Evolutionary conservation across 2,888 invertebrate species (phyloP), one percentile per base, ranked within the genome.

Genomic region (Caenorhabditis zanzibari): DNA sequence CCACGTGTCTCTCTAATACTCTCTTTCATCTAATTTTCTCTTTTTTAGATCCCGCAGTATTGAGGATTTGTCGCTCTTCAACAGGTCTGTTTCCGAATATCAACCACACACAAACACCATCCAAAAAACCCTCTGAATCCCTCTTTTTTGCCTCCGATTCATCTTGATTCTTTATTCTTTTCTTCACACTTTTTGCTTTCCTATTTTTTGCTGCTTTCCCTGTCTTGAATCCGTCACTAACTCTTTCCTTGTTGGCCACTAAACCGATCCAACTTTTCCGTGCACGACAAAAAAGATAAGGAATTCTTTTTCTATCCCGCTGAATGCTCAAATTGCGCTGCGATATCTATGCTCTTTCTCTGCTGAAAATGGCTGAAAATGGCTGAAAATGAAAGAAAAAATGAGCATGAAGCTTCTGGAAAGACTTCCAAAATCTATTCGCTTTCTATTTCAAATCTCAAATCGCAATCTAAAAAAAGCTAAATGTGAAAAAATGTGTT

Each of bases 1-100:
- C 77, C 77, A 71, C 71, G 77, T 77, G 77, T 61, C 75, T 59
- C 47, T 35, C 69, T 49, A 44, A 56, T 35, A 24, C 54, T 52
- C 22, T 49, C 22, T 24, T 41, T 16, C 52, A 28, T 66, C 68
- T 68, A 81, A 81, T 74, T 32, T 38, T 71, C 59, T 72, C 77
- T 84, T 81, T 88, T 90, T 88, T 85, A 92, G 91, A 87, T 92
- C 92, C 71, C 89, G 92, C 75, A 90, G 90, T 86, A 92, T 92
- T 85, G 92, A 92, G 86, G 92, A 92, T 83, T 87, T 92, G 82
- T 92, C 91, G 74, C 89, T 92, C 74, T 92, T 92, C 88, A 92
- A 92, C 92, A 92, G 92, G 92, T 92, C 86, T 85, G 89, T 81
- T 81, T 54, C 24, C 26, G 16, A 35, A 19, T 66, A 63, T 47